phyloP scores from a whole-genome alignment of 2,113 vertebrate species.

The Nipponia nippon region DNA sequence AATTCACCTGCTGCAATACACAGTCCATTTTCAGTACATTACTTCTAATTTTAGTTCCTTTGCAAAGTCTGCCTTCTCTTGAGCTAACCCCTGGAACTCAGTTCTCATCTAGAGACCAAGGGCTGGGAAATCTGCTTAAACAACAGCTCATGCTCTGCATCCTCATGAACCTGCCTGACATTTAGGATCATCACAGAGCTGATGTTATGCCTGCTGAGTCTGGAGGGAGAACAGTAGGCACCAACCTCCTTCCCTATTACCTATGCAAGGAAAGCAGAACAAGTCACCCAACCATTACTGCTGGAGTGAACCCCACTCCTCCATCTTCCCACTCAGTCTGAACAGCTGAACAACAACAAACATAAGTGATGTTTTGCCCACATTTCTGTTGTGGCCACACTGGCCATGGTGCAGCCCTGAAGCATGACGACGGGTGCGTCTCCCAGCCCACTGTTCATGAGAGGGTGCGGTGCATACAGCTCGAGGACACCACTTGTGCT shows the following conservation, averaged over 20 bases:
- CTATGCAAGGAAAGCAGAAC: background rate
- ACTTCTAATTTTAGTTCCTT: background rate
- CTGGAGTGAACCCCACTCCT: background rate
- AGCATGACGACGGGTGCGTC: background rate
- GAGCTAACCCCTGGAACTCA: background rate
- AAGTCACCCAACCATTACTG: background rate
- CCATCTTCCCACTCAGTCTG: background rate
- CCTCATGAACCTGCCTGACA: background rate
- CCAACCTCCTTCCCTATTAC: background rate
- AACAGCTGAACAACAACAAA: background rate
- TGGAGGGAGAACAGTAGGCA: background rate
- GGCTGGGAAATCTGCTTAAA: background rate
- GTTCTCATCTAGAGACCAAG: background rate
- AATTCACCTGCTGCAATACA: background rate
- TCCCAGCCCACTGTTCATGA: background rate
- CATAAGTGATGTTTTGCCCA: background rate
- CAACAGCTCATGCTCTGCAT: background rate
- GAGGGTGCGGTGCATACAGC: accelerated
- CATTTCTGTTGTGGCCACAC: background rate
- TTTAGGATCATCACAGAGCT: background rate
- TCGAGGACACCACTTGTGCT: accelerated
- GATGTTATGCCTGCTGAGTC: background rate
- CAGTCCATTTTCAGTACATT: background rate
- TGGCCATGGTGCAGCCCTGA: background rate
- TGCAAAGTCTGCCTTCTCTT: background rate